Evolutionary conservation across 1,140 invertebrate species (phyloP).

Genomic region (Heliothis subflexa): DNA sequence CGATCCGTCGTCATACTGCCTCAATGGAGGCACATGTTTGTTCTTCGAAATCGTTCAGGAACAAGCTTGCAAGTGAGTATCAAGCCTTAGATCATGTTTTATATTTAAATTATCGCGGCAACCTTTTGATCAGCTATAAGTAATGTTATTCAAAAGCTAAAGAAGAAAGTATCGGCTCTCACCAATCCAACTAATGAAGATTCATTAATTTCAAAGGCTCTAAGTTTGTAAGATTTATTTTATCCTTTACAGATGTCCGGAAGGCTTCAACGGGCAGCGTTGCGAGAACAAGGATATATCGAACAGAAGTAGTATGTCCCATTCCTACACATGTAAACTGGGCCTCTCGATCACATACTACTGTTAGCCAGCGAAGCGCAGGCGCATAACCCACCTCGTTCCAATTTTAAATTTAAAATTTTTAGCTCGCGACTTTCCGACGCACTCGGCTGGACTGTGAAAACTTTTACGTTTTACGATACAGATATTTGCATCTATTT

Average conservation of each 20-base stretch:
- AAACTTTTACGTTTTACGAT: slow-evolving; percentile 52
- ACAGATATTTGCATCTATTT: slow-evolving; percentile 42
- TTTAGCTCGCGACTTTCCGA: slow-evolving; percentile 57
- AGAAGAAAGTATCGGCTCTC: no score
- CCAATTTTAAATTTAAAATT: slow-evolving; percentile 68
- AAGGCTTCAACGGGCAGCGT: slow-evolving; percentile 92
- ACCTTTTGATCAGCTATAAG: neutral
- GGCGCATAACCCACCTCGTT: slow-evolving; percentile 73
- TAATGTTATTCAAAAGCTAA: neutral
- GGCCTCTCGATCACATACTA: slow-evolving; percentile 85
- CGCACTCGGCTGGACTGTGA: slow-evolving; percentile 54
- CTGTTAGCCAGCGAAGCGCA: slow-evolving; percentile 76
- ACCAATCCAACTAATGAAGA: no score
- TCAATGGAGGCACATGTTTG: slow-evolving; percentile 93
- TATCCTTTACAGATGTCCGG: slow-evolving; percentile 91
- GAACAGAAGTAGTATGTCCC: slow-evolving; percentile 86
- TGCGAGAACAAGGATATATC: slow-evolving; percentile 92
- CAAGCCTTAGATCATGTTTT: no score
- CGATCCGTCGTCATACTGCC: slow-evolving; percentile 87
- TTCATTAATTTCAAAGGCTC: no score
- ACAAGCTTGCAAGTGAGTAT: slow-evolving; percentile 92
- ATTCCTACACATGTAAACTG: slow-evolving; percentile 86
- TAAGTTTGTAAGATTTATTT: neutral
- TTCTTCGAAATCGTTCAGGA: slow-evolving; percentile 92
- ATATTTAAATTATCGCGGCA: no score